A percentile compares a stretch with the other conserved stretches of the same genome.
Evolutionary conservation across 1,140 invertebrate genomes (phyloP).

Genomic region (Cotesia chilonis): DNA sequence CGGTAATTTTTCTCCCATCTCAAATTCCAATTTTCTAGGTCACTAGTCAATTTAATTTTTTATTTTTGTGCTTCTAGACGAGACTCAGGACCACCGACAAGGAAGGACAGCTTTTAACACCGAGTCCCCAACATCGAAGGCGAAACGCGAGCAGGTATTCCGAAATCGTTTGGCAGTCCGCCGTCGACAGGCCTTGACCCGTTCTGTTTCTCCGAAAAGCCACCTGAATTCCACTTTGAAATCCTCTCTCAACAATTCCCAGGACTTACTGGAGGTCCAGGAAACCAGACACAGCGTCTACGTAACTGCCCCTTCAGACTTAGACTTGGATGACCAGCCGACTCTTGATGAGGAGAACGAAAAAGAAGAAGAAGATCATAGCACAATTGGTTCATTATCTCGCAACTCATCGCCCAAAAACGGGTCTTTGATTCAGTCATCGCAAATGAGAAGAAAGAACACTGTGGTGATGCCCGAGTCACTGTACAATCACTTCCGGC

Average conservation of each 20-base stretch:
- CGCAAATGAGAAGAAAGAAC: slow-evolving; percentile 50
- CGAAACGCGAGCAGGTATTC: slow-evolving; percentile 50
- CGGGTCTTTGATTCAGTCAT: slow-evolving; percentile 23
- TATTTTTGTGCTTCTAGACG: slow-evolving; percentile 37
- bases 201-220: slow-evolving; percentile 35
- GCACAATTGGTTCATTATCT: no score
- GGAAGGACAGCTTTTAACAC: slow-evolving; percentile 45
- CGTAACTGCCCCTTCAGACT: slow-evolving; percentile 40
- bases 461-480: slow-evolving; percentile 68
- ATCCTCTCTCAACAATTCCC: slow-evolving; percentile 22
- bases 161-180: slow-evolving; percentile 51
- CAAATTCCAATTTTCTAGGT: no score
- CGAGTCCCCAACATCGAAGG: slow-evolving; percentile 49
- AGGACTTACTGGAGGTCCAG: slow-evolving; percentile 53
- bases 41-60: neutral
- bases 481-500: slow-evolving; percentile 71
- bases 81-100: slow-evolving; percentile 45
- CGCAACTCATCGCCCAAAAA: no score
- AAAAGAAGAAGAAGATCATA: neutral
- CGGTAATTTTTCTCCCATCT: slow-evolving; percentile 2
- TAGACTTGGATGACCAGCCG: slow-evolving; percentile 19
- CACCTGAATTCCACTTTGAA: slow-evolving; percentile 27
- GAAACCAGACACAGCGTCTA: slow-evolving; percentile 53
- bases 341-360: slow-evolving; percentile 30
- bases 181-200: slow-evolving; percentile 44